Evolutionary conservation across 1,140 invertebrate genomes (phyloP).

Genomic region (Patella vulgata): DNA sequence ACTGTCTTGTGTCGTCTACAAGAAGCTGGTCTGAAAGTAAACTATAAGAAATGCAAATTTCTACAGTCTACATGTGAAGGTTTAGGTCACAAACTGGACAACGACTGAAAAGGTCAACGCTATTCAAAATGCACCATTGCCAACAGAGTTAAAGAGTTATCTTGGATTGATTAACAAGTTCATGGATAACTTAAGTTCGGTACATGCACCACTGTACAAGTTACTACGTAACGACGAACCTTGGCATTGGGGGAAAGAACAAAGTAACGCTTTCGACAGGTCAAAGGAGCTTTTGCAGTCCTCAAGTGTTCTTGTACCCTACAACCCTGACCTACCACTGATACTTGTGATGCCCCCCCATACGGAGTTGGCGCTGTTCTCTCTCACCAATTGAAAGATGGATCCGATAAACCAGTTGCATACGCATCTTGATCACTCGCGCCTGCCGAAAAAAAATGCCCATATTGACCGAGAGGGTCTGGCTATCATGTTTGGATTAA

Average conservation of each 20-base stretch:
- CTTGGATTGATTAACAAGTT: too few relatives aligned
- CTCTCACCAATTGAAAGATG: conserved; percentile 60
- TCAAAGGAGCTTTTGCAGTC: conserved; percentile 39
- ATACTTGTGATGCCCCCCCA: conserved; percentile 67
- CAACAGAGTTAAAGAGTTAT: too few relatives aligned
- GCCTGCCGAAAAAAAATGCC: conserved; percentile 66
- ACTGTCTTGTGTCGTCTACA: too few relatives aligned
- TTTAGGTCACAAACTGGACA: too few relatives aligned
- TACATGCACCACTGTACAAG: conserved; percentile 27
- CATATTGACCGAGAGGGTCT: too few relatives aligned
- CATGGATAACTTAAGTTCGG: too few relatives aligned
- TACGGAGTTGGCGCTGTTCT: conserved; percentile 68
- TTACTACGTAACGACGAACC: conserved; percentile 20
- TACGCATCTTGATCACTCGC: conserved; percentile 66
- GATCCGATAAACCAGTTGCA: conserved; percentile 61
- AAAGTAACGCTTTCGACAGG: conserved; percentile 23
- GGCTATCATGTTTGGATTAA: too few relatives aligned
- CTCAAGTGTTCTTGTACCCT: conserved; percentile 54
- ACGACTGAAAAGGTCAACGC: too few relatives aligned
- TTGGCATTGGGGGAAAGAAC: conserved; percentile 27
- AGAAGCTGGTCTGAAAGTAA: too few relatives aligned
- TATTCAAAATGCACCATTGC: too few relatives aligned
- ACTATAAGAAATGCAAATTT: too few relatives aligned
- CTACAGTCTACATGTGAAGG: too few relatives aligned
- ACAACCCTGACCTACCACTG: conserved; percentile 59